These are phyloP conservation scores for Acleris literana DNA, from an alignment of 2,888 invertebrate species.

Conservation along the genomic window DNA sequence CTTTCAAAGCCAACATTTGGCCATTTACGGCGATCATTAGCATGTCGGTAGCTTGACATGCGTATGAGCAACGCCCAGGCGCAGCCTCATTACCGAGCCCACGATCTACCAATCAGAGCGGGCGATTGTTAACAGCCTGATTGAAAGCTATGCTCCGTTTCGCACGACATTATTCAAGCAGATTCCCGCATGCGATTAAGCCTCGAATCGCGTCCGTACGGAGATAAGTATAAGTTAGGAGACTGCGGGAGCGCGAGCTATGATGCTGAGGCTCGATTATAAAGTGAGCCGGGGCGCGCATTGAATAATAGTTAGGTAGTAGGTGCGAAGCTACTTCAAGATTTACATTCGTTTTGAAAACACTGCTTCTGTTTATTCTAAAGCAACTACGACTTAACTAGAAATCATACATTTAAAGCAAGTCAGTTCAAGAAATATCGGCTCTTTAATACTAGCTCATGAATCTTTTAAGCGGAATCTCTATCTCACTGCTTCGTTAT, in stretches of 20 bases:
- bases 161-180: constrained; percentile 59
- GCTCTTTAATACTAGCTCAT: constrained; percentile 17
- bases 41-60: constrained; percentile 54
- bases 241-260: constrained; percentile 14
- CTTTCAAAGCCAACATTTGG: constrained; percentile 40
- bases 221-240: constrained; percentile 38
- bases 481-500: constrained; percentile 32
- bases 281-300: neutral
- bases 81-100: constrained; percentile 66
- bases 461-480: constrained; percentile 29
- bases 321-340: neutral
- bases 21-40: constrained; percentile 54
- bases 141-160: constrained; percentile 69
- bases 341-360: too few relatives aligned
- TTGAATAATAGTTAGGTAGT: neutral
- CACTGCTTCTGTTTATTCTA: too few relatives aligned
- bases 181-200: constrained; percentile 42
- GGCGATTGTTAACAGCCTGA: constrained; percentile 62
- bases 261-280: constrained; percentile 15
- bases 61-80: constrained; percentile 59
- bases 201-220: constrained; percentile 45
- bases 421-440: constrained; percentile 20
- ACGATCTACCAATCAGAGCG: constrained; percentile 67
- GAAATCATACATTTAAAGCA: constrained; percentile 10
- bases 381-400: neutral